Conservation (phyloP, 2,797 vertebrate species). For the Anolis apletophallus region DNA sequence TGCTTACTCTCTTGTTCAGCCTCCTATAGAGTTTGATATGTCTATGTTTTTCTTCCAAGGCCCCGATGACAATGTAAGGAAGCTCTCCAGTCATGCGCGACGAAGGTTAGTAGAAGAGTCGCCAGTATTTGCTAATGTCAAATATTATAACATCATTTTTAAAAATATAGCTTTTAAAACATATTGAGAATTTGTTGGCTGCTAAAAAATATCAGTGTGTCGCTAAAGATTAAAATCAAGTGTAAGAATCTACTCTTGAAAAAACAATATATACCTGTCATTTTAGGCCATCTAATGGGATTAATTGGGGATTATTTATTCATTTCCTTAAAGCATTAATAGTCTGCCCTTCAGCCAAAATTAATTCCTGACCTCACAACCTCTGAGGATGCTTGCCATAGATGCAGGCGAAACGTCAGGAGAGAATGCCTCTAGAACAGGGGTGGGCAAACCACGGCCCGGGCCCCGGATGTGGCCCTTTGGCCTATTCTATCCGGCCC, state of each 20-base stretch:
- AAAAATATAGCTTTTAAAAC: not conserved
- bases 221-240: not conserved
- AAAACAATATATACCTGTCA: not conserved
- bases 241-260: not conserved
- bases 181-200: not conserved
- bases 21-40: not conserved
- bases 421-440: too few relatives aligned
- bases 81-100: conserved; percentile 87
- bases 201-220: not conserved
- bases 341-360: too few relatives aligned
- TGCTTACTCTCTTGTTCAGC: not conserved
- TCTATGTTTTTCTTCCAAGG: conserved; percentile 51
- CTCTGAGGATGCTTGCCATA: too few relatives aligned
- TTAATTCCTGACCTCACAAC: too few relatives aligned
- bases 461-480: too few relatives aligned
- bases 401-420: too few relatives aligned
- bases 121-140: not conserved
- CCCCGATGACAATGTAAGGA: conserved; percentile 79
- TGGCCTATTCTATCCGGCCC: too few relatives aligned
- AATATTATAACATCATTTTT: not conserved
- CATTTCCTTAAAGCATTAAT: too few relatives aligned
- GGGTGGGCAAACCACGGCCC: too few relatives aligned
- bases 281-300: not conserved
- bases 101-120: conserved; percentile 82
- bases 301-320: too few relatives aligned